Evolutionary conservation across 2,113 vertebrate genomes (phyloP).

Genomic region (Sylvilagus bachmani): DNA sequence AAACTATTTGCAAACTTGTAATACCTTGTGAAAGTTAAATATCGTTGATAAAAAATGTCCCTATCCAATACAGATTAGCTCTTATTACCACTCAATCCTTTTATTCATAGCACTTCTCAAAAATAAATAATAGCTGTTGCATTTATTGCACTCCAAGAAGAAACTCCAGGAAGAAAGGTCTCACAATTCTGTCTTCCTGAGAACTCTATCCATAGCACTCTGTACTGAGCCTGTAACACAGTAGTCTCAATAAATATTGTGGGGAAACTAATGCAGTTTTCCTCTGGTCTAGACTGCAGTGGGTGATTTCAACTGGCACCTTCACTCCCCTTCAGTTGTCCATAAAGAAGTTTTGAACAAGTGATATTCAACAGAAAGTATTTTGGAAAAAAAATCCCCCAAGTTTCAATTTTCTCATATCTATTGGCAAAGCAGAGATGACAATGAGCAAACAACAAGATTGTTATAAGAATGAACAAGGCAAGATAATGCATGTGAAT

Average conservation of each 20-base stretch:
- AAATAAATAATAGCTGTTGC: background rate
- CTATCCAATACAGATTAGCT: background rate
- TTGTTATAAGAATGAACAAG: background rate
- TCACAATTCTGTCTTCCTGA: background rate
- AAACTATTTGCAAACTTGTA: conserved; percentile 30
- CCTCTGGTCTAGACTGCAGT: background rate
- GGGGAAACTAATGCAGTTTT: background rate
- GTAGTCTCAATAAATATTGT: background rate
- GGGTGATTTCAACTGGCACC: background rate
- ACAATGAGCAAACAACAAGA: background rate
- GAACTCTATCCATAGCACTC: background rate
- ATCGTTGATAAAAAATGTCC: background rate
- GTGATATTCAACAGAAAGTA: background rate
- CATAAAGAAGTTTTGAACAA: background rate
- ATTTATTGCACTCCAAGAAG: background rate
- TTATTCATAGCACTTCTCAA: background rate
- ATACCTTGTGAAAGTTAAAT: background rate
- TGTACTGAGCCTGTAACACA: background rate
- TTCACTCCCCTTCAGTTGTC: background rate
- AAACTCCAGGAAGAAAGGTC: background rate
- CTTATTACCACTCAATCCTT: background rate
- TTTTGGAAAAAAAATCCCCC: background rate
- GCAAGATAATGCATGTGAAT: background rate
- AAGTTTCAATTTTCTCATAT: background rate
- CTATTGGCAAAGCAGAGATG: background rate